Evolutionary conservation across 2,113 vertebrate species (phyloP), one percentile per base, ranked within the genome.

Genomic region (Mobula birostris): DNA sequence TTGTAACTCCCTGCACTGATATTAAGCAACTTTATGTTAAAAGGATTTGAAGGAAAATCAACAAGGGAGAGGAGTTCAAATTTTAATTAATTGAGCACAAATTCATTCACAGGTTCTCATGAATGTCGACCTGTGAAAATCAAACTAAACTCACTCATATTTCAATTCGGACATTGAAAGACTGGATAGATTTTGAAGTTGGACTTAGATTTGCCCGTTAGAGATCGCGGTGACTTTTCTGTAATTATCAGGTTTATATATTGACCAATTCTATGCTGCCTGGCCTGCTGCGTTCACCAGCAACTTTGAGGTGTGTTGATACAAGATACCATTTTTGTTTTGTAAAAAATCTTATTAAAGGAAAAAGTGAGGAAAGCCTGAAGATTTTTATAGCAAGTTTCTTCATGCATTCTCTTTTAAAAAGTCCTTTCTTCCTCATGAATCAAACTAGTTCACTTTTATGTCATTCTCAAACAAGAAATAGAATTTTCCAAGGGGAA

Each of bases 61-160:
- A 19, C 85, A 66, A 66, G 12, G 27, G 27, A 85, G 7, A 27
- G 5, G 8, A 58, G 40, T 19, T 90, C 61, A 90, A 63, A 61
- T 19, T 19, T 90, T 61, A 68, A 90, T 66, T 90, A 66, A 90
- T 90, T 85, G 24, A 83, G 80, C 80, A 61, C 48, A 29, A 85
- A 21, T 58, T 85, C 82, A 61, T 29, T 29, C 61, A 87, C 24
- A 66, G 61, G 21, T 90, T 36, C 14, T 5, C 66, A 15, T 7
- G n/a, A 5, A 90, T 68, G 85, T 90, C n/a, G 32, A 8, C 56
- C 27, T n/a, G n/a, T 90, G 63, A 90, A 90, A 90, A 90, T 66
- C 61, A 90, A 90, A 90, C 29, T 32, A 19, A 66, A 90, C 11
- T 90, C 29, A 24, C 29, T n/a, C 12, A 15, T n/a, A n/a, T 87